Conservation (phyloP, 2,888 invertebrate species). For the Drosophila ustulata region DNA sequence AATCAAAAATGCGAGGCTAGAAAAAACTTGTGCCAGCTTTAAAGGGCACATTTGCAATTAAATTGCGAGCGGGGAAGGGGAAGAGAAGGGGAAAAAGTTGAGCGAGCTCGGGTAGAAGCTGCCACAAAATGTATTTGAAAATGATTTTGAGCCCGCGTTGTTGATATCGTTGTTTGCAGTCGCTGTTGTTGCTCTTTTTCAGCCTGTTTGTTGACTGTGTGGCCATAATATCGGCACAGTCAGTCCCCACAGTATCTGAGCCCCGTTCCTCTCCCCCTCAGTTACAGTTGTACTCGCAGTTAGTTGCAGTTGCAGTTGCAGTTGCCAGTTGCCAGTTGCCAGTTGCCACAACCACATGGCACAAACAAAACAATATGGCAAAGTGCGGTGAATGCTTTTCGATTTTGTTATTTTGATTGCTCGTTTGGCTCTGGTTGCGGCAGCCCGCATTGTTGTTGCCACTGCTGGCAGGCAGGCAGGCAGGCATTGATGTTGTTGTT, state of each 20-base stretch:
- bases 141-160: slow-evolving; percentile 57
- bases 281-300: slow-evolving; percentile 19
- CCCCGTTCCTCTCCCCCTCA: neutral
- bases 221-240: slow-evolving; percentile 57
- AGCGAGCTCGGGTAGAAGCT: slow-evolving; percentile 17
- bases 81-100: neutral
- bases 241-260: neutral
- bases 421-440: slow-evolving; percentile 43
- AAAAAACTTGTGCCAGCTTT: slow-evolving; percentile 35
- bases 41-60: slow-evolving; percentile 59
- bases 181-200: slow-evolving; percentile 17
- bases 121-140: slow-evolving; percentile 61
- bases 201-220: slow-evolving; percentile 59
- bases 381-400: slow-evolving; percentile 62
- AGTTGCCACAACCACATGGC: slow-evolving; percentile 50
- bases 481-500: neutral
- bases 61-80: slow-evolving; percentile 32
- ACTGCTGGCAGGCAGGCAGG: neutral
- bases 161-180: slow-evolving; percentile 32
- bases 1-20: slow-evolving; percentile 43
- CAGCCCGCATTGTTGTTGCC: slow-evolving; percentile 42
- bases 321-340: slow-evolving; percentile 32
- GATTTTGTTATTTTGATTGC: slow-evolving; percentile 73
- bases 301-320: slow-evolving; percentile 35
- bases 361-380: slow-evolving; percentile 56